Evolutionary conservation across 2,113 vertebrate genomes (phyloP).

Genomic region (Phaethon lepturus): DNA sequence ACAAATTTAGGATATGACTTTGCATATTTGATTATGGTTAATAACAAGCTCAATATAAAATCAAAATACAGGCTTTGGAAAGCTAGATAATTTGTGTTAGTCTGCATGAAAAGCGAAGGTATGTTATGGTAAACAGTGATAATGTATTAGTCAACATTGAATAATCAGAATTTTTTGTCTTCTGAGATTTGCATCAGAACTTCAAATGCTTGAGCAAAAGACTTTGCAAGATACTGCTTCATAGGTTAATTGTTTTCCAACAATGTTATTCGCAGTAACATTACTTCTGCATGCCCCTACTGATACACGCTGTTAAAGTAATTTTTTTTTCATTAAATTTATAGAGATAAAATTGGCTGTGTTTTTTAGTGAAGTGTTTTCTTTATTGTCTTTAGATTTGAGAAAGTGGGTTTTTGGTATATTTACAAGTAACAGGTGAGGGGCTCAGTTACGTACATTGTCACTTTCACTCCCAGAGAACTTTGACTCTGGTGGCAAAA

Average conservation of each 20-base stretch:
- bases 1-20: conserved; percentile 30
- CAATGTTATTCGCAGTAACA: not conserved
- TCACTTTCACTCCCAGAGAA: not conserved
- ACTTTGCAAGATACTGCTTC: not conserved
- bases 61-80: conserved; percentile 45
- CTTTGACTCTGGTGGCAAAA: not conserved
- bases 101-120: not conserved
- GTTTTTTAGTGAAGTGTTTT: not conserved
- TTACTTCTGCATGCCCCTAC: not conserved
- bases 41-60: conserved; percentile 50
- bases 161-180: conserved; percentile 20
- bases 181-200: not conserved
- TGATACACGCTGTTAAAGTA: not conserved
- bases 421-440: not conserved
- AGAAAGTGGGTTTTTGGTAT: not conserved
- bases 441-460: not conserved
- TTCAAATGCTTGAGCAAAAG: not conserved
- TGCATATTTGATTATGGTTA: conserved; percentile 58
- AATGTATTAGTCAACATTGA: not conserved
- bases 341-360: not conserved
- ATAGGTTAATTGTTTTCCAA: not conserved
- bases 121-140: not conserved
- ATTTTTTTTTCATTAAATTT: not conserved
- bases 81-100: conserved; percentile 14
- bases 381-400: not conserved